A percentile compares a stretch with the other conserved stretches of the same genome.
These are phyloP conservation scores for Mus pahari DNA, from an alignment of 2,113 vertebrate genomes.

Conservation along the genomic window DNA sequence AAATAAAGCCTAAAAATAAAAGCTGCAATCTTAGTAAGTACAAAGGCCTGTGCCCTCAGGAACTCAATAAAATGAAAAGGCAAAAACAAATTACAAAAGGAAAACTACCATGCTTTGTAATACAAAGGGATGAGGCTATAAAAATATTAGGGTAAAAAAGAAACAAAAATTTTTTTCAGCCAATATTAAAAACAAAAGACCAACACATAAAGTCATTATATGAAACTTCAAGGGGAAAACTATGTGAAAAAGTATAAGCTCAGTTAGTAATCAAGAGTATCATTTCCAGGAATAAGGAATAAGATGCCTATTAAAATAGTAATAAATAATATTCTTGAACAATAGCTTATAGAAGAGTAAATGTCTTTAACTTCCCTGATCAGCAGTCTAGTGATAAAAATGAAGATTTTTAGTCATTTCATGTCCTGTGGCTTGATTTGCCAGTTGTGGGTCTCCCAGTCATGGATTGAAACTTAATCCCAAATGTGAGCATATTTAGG, in stretches of 20 bases:
- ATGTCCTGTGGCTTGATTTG: not conserved
- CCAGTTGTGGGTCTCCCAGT: not conserved
- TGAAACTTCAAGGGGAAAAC: constrained; percentile 25
- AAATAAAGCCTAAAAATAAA: not conserved
- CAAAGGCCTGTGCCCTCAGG: not conserved
- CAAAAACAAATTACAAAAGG: not conserved
- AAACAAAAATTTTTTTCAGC: not conserved
- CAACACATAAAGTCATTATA: not conserved
- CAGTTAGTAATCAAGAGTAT: not conserved
- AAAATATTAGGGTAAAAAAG: not conserved
- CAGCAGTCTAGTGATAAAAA: constrained; percentile 27
- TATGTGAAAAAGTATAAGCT: not conserved
- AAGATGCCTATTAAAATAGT: not conserved
- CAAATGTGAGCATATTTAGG: not conserved
- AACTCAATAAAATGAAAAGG: not conserved
- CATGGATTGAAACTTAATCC: not conserved
- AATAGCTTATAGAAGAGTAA: not conserved
- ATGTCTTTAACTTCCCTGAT: not conserved
- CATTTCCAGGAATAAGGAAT: constrained; percentile 10
- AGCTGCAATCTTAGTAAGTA: not conserved
- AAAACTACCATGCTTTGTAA: not conserved
- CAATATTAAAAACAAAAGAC: constrained; percentile 21
- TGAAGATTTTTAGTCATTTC: not conserved
- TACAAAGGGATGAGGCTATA: not conserved
- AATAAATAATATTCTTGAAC: not conserved